Evolutionary conservation across 2,113 vertebrate genomes (phyloP).

Genomic region (Tichodroma muraria): DNA sequence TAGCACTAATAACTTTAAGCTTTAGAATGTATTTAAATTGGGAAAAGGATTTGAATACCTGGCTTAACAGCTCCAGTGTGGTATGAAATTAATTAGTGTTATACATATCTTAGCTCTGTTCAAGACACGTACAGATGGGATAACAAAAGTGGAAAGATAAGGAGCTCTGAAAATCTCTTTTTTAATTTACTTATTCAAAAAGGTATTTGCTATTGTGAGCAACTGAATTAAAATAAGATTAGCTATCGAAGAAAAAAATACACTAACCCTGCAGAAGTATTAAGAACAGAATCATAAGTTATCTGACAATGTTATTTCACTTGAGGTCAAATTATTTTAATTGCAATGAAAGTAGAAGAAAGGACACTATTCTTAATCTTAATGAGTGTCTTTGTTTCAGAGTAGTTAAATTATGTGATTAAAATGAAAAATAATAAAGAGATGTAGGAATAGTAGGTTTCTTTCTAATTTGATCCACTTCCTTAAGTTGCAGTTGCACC

Average conservation of each 20-base stretch:
- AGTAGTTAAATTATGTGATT: not conserved
- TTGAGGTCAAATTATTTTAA: conserved; percentile 39
- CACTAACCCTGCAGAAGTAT: conserved; percentile 1
- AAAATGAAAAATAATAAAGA: not conserved
- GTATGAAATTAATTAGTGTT: conserved; percentile 69
- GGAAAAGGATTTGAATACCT: conserved; percentile 67
- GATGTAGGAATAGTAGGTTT: not conserved
- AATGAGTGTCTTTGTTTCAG: not conserved
- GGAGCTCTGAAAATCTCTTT: conserved; percentile 47
- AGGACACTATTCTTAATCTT: not conserved
- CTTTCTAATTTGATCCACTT: not conserved
- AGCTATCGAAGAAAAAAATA: conserved; percentile 39
- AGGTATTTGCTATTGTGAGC: conserved; percentile 46
- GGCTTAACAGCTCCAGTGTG: conserved; percentile 57
- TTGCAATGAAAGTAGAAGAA: not conserved
- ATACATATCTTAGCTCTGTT: conserved; percentile 59
- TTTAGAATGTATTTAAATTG: conserved; percentile 60
- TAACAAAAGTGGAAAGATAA: conserved; percentile 66
- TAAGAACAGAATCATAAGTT: conserved; percentile 32
- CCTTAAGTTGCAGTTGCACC: not conserved
- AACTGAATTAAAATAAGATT: conserved; percentile 57
- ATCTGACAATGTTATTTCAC: conserved; percentile 41
- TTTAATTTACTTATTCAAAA: conserved; percentile 66
- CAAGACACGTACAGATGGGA: conserved; percentile 52
- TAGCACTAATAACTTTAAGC: conserved; percentile 65